Evolutionary conservation across 2,113 vertebrate species (phyloP), one percentile per base, ranked within the genome.

Genomic region (Microcebus ravelobensis): DNA sequence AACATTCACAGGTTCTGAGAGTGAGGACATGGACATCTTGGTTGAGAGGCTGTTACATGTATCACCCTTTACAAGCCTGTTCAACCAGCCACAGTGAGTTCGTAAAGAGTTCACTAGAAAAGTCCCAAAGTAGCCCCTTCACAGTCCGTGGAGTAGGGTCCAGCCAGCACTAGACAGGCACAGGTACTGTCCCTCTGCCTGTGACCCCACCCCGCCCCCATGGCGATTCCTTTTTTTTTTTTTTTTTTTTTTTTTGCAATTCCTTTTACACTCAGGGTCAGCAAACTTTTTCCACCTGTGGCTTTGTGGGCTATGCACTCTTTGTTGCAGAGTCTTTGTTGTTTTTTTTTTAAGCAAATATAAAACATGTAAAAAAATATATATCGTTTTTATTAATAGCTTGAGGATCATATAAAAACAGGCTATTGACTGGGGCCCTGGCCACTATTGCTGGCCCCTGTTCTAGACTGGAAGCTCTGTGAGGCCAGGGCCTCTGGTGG

Each of bases 1-100:
- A 6, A 6, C 36, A 18, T 0, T 55, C 61, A 29, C 10, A 9
- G 88, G 59, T 42, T 48, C 27, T 31, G 27, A 86, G 52, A 31
- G 1, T 15, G 2, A 15, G 59, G 27, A 14, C 13, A 0, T 34
- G 18, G 1, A 0, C 25, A 8, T 36, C 31, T 68, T 6, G 1
- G 5, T 57, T 23, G n/a, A 55, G 36, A 25, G 11, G 21, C 50
- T 2, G 2, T 29, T 7, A 48, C 48, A 48, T 12, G 10, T 15
- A 15, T 31, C n/a, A 10, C 23, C 27, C 20, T 71, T 27, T 39
- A 11, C n/a, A 70, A 36, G 55, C 14, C 48, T 3, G 5, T 5
- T 23, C 11, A 7, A 8, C 77, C 20, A 61, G 23, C 25, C 31
- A 2, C 18, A 6, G 0, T 0, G 20, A n/a, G 70, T 89, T 42